A percentile compares a stretch with the other conserved stretches of the same genome.
Conservation (phyloP, 2,113 vertebrate genomes). For the Pachyramphus minor region DNA sequence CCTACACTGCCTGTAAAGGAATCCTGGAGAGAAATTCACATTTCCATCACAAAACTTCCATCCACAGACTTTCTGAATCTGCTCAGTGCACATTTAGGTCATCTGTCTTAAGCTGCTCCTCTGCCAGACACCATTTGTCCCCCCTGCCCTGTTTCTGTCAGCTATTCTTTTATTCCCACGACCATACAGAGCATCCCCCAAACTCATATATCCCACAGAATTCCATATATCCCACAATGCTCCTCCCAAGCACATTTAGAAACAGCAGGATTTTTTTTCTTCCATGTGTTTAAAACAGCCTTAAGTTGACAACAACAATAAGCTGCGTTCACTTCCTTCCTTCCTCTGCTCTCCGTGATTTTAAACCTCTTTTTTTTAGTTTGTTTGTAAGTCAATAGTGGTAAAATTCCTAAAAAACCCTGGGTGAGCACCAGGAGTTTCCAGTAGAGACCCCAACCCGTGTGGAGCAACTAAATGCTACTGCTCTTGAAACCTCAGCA, state of each 20-base stretch:
- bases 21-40: neutral
- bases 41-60: neutral
- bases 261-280: neutral
- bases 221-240: neutral
- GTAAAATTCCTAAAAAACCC: slow-evolving; percentile 36
- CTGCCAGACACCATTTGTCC: neutral
- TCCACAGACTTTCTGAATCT: neutral
- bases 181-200: neutral
- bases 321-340: slow-evolving; percentile 40
- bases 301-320: slow-evolving; percentile 47
- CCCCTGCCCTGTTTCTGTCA: neutral
- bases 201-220: neutral
- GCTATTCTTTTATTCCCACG: neutral
- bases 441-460: neutral
- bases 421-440: neutral
- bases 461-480: neutral
- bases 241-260: neutral
- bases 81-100: slow-evolving; percentile 38
- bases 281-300: slow-evolving; percentile 13
- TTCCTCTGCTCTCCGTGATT: slow-evolving; percentile 28
- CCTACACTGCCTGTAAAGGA: neutral
- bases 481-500: slow-evolving; percentile 22
- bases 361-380: neutral
- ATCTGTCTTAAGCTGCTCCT: neutral
- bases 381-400: neutral